These are phyloP conservation scores for Rousettus leschenaultii DNA, from an alignment of 2,113 vertebrate genomes.

Conservation along the genomic window DNA sequence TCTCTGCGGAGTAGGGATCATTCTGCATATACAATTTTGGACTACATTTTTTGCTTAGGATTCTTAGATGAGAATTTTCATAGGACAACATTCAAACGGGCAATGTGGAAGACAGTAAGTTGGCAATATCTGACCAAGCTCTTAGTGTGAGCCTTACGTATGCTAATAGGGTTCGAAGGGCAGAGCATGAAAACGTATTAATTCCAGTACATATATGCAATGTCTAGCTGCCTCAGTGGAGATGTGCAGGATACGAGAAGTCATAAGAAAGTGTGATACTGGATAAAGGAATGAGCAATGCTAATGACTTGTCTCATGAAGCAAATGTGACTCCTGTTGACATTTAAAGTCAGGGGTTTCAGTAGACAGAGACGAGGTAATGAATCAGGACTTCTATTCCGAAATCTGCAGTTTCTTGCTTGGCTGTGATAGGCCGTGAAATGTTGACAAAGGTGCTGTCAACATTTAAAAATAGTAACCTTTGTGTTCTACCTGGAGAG, in stretches of 20 bases:
- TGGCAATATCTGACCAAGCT: background rate
- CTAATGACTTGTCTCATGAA: background rate
- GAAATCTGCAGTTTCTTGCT: slow-evolving; percentile 57
- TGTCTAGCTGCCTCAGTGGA: background rate
- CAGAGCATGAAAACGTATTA: background rate
- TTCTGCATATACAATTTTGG: background rate
- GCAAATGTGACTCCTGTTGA: slow-evolving; percentile 26
- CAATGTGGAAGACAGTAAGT: background rate
- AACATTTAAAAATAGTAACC: slow-evolving; percentile 71
- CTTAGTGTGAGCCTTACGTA: background rate
- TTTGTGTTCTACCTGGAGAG: slow-evolving; percentile 60
- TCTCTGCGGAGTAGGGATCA: background rate
- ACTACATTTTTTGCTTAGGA: background rate
- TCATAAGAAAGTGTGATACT: background rate
- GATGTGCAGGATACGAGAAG: background rate
- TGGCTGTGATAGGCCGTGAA: background rate
- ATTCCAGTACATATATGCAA: background rate
- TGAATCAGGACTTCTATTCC: slow-evolving; percentile 41
- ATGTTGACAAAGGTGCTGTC: slow-evolving; percentile 40
- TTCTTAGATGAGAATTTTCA: background rate
- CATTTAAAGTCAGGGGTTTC: background rate
- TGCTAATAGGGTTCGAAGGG: background rate
- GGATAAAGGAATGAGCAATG: background rate
- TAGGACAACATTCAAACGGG: background rate
- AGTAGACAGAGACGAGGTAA: background rate